Evolutionary conservation across 2,113 vertebrate genomes (phyloP).

Genomic region (Cichladusa arquata): DNA sequence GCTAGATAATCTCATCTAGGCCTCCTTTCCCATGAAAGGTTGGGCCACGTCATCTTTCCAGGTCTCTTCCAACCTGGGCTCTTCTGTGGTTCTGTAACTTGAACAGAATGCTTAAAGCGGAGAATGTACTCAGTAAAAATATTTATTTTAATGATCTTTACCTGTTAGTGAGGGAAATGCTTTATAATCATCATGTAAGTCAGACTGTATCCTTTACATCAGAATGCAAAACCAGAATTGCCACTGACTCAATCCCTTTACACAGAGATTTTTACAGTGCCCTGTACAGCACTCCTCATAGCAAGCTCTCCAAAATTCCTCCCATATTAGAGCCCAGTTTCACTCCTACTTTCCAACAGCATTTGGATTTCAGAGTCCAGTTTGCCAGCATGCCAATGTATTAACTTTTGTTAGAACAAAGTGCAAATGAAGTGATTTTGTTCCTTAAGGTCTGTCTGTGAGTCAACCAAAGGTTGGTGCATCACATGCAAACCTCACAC

Average conservation of each 20-base stretch:
- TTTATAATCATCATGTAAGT: neutral
- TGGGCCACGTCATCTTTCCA: neutral
- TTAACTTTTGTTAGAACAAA: neutral
- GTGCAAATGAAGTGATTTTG: neutral
- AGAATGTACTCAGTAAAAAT: neutral
- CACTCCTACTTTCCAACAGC: neutral
- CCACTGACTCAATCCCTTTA: neutral
- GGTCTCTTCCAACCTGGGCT: neutral
- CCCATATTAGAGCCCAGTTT: neutral
- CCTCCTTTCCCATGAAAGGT: neutral
- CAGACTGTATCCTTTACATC: neutral
- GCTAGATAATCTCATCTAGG: neutral
- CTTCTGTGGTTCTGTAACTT: neutral
- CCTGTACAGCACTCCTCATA: neutral
- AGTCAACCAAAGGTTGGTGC: neutral
- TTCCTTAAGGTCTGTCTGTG: neutral
- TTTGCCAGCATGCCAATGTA: neutral
- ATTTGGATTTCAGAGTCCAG: neutral
- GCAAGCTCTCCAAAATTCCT: neutral
- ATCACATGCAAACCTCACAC: neutral
- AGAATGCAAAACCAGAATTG: neutral
- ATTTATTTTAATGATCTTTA: neutral
- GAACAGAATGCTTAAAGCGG: neutral
- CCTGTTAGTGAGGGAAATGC: neutral
- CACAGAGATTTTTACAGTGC: too few relatives aligned